Evolutionary conservation across 2,888 invertebrate species (phyloP).

Genomic region (Palloptera scutellata): DNA sequence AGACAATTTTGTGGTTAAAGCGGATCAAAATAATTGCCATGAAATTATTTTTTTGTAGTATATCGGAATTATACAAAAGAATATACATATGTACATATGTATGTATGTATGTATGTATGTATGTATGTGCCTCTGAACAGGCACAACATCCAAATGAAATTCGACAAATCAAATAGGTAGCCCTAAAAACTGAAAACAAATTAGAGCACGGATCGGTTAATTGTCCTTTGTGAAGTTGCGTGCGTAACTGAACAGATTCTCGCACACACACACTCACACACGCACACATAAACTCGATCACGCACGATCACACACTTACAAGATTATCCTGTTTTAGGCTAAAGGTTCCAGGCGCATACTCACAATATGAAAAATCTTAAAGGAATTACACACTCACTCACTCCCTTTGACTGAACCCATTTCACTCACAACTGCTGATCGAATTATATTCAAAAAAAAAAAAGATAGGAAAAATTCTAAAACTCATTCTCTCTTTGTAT

Average conservation of each 20-base stretch:
- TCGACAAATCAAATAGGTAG: no score
- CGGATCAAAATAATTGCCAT: constrained; percentile 40
- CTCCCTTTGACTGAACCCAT: no score
- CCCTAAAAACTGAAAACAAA: constrained; percentile 29
- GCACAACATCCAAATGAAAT: no score
- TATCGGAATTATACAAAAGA: not conserved
- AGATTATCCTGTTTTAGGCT: constrained; percentile 36
- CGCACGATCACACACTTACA: constrained; percentile 19
- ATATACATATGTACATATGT: not conserved
- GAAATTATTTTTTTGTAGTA: constrained; percentile 33
- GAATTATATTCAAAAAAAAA: no score
- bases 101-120: not conserved
- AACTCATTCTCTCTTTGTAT: no score
- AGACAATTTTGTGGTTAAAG: constrained; percentile 41
- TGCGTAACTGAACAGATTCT: constrained; percentile 23
- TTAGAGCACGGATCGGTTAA: constrained; percentile 38
- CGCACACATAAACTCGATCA: constrained; percentile 6
- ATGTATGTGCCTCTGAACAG: not conserved
- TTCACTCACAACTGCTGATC: no score
- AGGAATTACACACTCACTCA: no score
- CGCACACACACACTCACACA: constrained; percentile 17
- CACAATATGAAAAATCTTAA: no score
- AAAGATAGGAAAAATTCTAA: no score
- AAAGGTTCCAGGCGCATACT: not conserved
- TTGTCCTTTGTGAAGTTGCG: constrained; percentile 35